These are phyloP conservation scores for Corydoras sp. DNA, from an alignment of 2,113 vertebrate genomes.

Conservation along the genomic window DNA sequence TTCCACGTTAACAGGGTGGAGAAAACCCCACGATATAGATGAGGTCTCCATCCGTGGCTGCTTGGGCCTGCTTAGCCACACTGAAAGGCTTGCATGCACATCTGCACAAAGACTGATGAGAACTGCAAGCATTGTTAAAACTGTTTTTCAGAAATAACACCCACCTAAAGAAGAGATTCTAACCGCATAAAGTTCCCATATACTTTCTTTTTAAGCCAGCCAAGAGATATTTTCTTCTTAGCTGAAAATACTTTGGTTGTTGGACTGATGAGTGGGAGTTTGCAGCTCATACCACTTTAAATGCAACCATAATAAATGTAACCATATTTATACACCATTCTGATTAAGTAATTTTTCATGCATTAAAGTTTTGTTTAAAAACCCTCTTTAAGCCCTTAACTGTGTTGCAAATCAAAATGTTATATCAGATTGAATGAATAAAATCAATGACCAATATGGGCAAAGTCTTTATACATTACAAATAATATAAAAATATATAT, in stretches of 20 bases:
- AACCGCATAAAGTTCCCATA: slow-evolving; percentile 56
- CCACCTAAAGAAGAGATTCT: slow-evolving; percentile 55
- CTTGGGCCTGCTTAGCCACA: slow-evolving; percentile 25
- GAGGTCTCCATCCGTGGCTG: slow-evolving; percentile 38
- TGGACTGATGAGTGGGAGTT: slow-evolving; percentile 65
- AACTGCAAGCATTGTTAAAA: slow-evolving; percentile 41
- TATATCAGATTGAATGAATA: too few species aligned
- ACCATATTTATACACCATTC: not conserved
- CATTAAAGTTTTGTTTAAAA: too few species aligned
- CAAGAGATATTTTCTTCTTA: slow-evolving; percentile 57
- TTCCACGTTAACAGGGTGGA: slow-evolving; percentile 47
- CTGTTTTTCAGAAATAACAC: slow-evolving; percentile 43
- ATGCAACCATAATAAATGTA: slow-evolving; percentile 5
- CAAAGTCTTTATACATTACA: too few species aligned
- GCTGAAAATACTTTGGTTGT: slow-evolving; percentile 59
- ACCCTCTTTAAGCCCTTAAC: not conserved
- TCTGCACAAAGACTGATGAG: slow-evolving; percentile 30
- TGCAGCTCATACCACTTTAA: slow-evolving; percentile 55
- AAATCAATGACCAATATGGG: too few species aligned
- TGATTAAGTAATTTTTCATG: too few species aligned
- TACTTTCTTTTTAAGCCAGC: slow-evolving; percentile 58
- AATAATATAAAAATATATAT: too few species aligned
- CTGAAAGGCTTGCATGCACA: not conserved
- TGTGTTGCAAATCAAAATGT: too few species aligned
- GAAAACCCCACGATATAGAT: slow-evolving; percentile 56